These are phyloP conservation scores for Sylvilagus floridanus DNA, from an alignment of 2,797 vertebrate genomes.

Conservation along the genomic window DNA sequence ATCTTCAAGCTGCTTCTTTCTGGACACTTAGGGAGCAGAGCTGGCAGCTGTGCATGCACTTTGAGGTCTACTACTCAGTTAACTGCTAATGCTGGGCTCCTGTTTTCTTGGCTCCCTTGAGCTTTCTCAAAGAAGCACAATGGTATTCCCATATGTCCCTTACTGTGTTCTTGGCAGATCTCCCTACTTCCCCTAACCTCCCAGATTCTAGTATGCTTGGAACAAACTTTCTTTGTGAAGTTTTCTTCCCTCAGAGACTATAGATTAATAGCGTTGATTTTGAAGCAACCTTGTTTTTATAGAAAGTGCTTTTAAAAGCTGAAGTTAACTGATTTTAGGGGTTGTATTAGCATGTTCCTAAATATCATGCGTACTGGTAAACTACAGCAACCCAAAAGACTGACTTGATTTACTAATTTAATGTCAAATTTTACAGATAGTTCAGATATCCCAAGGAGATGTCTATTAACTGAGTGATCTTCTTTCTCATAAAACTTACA, in stretches of 20 bases:
- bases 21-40: conserved; percentile 66
- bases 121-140: conserved; percentile 81
- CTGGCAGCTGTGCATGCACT: conserved; percentile 72
- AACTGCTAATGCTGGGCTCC: conserved; percentile 76
- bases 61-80: conserved; percentile 78
- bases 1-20: conserved; percentile 74
- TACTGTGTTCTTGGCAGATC: conserved; percentile 82
- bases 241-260: conserved; percentile 24
- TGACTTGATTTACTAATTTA: conserved; percentile 12
- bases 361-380: neutral
- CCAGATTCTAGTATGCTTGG: conserved; percentile 66
- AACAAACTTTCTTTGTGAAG: conserved; percentile 66
- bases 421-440: conserved; percentile 39
- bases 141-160: conserved; percentile 83
- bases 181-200: conserved; percentile 64
- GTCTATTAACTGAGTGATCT: neutral
- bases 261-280: conserved; percentile 49
- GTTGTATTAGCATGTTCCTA: conserved; percentile 9
- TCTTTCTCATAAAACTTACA: neutral
- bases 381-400: neutral
- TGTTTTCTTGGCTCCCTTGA: conserved; percentile 81
- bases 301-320: conserved; percentile 8
- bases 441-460: neutral
- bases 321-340: neutral
- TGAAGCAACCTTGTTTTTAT: conserved; percentile 52